Conservation (phyloP, 2,797 vertebrate species). For the Peromyscus attwateri region DNA sequence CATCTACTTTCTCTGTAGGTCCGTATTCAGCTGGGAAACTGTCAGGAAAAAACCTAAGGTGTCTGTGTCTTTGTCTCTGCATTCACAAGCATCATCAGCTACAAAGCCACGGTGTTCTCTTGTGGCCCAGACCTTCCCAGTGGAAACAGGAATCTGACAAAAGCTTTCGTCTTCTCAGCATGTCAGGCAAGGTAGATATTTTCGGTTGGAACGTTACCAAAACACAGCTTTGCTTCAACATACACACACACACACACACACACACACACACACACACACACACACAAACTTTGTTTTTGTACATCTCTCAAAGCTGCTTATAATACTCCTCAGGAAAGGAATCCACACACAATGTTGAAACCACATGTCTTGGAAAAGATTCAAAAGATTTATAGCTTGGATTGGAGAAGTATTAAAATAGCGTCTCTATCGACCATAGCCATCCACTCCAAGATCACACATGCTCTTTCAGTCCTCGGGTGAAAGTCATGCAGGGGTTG, state of each 20-base stretch:
- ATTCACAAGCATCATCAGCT: neutral
- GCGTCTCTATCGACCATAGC: neutral
- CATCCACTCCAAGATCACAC: neutral
- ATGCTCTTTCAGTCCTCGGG: neutral
- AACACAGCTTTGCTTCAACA: neutral
- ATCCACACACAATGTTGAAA: conserved; percentile 23
- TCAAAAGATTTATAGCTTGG: conserved; percentile 37
- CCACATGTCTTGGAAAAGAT: conserved; percentile 26
- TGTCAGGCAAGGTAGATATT: neutral
- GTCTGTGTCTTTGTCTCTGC: neutral
- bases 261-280: neutral
- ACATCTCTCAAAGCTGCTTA: conserved; percentile 39
- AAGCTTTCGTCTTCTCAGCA: neutral
- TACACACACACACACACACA: neutral
- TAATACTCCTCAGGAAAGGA: conserved; percentile 40
- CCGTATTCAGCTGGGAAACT: conserved; percentile 2
- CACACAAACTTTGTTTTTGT: conserved; percentile 28
- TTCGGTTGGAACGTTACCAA: conserved; percentile 12
- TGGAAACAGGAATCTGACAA: conserved; percentile 31
- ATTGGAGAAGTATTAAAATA: conserved; percentile 38
- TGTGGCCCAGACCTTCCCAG: neutral
- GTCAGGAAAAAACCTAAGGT: neutral
- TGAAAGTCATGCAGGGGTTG: neutral
- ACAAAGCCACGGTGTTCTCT: neutral
- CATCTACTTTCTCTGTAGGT: neutral